These are phyloP conservation scores for Anoplius nigerrimus DNA, from an alignment of 2,888 invertebrate genomes.

Conservation along the genomic window DNA sequence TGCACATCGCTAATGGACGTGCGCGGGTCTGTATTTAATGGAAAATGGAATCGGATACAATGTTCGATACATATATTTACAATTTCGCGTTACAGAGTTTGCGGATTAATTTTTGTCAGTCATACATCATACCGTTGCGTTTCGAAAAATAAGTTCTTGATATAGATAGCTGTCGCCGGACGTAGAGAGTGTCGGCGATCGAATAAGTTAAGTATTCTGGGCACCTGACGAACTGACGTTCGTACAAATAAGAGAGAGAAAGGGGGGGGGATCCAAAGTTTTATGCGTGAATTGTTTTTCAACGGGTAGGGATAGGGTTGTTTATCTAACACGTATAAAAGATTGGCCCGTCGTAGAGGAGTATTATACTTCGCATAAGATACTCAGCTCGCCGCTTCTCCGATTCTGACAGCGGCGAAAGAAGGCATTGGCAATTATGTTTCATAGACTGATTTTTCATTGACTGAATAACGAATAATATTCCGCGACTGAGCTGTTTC, in stretches of 20 bases:
- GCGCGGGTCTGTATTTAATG: slow-evolving; percentile 26
- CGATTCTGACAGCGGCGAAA: too few relatives aligned
- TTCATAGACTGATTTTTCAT: too few relatives aligned
- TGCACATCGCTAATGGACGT: slow-evolving; percentile 17
- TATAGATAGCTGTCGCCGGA: too few relatives aligned
- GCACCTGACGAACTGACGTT: not conserved
- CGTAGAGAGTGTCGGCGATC: not conserved
- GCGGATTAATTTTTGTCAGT: not conserved
- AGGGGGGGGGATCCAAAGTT: not conserved
- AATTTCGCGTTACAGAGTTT: slow-evolving; percentile 17
- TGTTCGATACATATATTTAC: slow-evolving; percentile 42
- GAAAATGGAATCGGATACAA: slow-evolving; percentile 30
- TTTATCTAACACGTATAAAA: slow-evolving; percentile 19
- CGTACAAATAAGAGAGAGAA: too few relatives aligned
- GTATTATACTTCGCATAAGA: slow-evolving; percentile 11
- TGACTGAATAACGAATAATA: too few relatives aligned
- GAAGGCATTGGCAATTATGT: too few relatives aligned
- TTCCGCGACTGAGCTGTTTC: too few relatives aligned
- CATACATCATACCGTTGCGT: not conserved
- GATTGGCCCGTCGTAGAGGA: slow-evolving; percentile 15
- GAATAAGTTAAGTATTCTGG: slow-evolving; percentile 44
- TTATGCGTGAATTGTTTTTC: slow-evolving; percentile 14
- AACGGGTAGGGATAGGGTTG: not conserved
- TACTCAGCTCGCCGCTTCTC: too few relatives aligned
- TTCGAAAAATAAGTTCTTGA: not conserved